Conservation (phyloP, 2,888 invertebrate species). For the Acrocyrtus sp. region DNA sequence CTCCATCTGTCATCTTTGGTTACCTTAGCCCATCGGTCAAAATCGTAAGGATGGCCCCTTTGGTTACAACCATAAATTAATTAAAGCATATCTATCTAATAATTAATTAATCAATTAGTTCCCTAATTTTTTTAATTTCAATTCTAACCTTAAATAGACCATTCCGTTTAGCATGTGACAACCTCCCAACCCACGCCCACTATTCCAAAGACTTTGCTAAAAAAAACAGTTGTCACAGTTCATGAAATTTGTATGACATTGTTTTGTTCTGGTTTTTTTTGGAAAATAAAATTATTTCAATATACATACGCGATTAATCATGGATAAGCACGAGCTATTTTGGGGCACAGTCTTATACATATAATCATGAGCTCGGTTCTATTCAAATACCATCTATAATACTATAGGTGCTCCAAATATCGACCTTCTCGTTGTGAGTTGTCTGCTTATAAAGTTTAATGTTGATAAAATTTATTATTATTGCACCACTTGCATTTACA, state of each 20-base stretch:
- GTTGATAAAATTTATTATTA: background rate
- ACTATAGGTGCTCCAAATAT: background rate
- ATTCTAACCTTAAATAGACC: conserved; percentile 70
- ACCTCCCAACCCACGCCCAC: conserved; percentile 81
- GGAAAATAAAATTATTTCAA: background rate
- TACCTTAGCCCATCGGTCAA: conserved; percentile 71
- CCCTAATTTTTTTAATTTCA: no score
- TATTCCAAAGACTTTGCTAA: conserved; percentile 76
- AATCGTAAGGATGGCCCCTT: conserved; percentile 77
- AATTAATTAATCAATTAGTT: no score
- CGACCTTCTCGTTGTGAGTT: no score
- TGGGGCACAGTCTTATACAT: conserved; percentile 76
- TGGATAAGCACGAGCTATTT: conserved; percentile 72
- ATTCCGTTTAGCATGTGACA: conserved; percentile 80
- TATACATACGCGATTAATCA: conserved; percentile 69
- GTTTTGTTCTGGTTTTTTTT: background rate
- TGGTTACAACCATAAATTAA: background rate
- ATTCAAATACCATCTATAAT: background rate
- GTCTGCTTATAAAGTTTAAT: no score
- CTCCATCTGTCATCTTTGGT: conserved; percentile 66
- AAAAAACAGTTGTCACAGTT: conserved; percentile 56
- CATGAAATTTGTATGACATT: background rate
- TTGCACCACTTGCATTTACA: conserved; percentile 66
- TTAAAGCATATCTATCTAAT: background rate
- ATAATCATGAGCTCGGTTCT: conserved; percentile 77